These are phyloP conservation scores for Metacarcinus magister DNA, from an alignment of 2,888 invertebrate species.

Conservation along the genomic window DNA sequence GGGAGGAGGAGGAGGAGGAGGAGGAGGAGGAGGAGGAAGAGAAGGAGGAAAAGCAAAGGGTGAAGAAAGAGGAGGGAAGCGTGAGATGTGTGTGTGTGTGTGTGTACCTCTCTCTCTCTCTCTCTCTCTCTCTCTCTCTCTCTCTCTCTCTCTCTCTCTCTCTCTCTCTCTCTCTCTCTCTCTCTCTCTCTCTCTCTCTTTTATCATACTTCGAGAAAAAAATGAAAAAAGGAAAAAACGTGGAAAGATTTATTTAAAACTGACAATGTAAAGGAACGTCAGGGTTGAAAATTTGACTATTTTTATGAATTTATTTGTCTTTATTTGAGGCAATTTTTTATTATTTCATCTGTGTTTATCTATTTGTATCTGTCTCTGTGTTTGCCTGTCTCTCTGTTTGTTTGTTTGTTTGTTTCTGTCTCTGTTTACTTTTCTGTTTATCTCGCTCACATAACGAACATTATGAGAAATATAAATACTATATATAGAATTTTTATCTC, in stretches of 20 bases:
- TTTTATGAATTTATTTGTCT: too few relatives aligned
- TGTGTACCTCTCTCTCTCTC: too few relatives aligned
- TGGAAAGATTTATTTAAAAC: too few relatives aligned
- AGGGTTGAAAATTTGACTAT: too few relatives aligned
- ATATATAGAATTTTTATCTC: neutral
- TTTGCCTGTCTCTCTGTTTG: neutral
- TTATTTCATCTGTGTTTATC: neutral
- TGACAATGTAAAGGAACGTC: too few relatives aligned
- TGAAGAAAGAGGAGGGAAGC: neutral
- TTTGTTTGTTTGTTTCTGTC: neutral
- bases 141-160: too few relatives aligned
- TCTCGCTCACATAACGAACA: neutral
- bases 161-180: too few relatives aligned
- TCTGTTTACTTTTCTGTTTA: neutral
- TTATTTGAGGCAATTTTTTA: neutral
- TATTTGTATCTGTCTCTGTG: neutral
- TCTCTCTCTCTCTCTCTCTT: too few relatives aligned
- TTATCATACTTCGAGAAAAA: too few relatives aligned
- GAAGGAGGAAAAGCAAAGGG: neutral
- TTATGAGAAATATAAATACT: too few relatives aligned
- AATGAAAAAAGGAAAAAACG: neutral
- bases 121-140: too few relatives aligned
- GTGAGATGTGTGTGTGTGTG: neutral
- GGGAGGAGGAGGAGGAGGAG: constrained; percentile 6
- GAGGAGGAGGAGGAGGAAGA: constrained; percentile 1